Evolutionary conservation across 1,140 invertebrate species (phyloP).

Genomic region (Penaeus vannamei): DNA sequence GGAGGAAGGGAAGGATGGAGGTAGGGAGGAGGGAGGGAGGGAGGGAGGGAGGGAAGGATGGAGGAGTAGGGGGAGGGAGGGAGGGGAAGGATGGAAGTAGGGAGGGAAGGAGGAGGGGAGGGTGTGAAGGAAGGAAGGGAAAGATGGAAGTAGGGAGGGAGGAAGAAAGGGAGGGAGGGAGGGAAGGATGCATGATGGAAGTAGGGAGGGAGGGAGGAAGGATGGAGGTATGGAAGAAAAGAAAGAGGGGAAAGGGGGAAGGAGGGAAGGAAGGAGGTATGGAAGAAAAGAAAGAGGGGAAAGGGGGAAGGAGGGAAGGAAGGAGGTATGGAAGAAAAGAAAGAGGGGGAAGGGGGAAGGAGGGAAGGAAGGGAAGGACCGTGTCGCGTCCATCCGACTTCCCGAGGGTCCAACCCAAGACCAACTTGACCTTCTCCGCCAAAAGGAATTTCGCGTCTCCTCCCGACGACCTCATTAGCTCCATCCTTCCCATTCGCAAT

Average conservation of each 20-base stretch:
- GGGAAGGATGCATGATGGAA: neutral
- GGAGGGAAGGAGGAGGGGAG: neutral
- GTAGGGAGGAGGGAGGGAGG: neutral
- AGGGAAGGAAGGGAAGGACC: neutral
- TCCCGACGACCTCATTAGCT: no score
- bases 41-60: neutral
- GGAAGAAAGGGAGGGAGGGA: conserved; percentile 34
- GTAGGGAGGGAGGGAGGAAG: neutral
- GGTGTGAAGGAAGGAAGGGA: neutral
- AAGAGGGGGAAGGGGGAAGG: neutral
- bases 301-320: neutral
- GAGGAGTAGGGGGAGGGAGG: neutral
- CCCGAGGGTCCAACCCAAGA: no score
- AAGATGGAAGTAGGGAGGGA: neutral
- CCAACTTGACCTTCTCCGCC: no score
- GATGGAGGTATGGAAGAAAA: neutral
- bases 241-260: neutral
- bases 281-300: neutral
- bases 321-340: conserved; percentile 26
- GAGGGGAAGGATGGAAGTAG: neutral
- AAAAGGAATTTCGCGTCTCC: no score
- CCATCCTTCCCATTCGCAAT: neutral
- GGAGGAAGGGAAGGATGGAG: neutral
- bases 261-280: conserved; percentile 14
- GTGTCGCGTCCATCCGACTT: neutral